These are phyloP conservation scores for Tapirus terrestris DNA, from an alignment of 2,113 vertebrate species.

Conservation along the genomic window DNA sequence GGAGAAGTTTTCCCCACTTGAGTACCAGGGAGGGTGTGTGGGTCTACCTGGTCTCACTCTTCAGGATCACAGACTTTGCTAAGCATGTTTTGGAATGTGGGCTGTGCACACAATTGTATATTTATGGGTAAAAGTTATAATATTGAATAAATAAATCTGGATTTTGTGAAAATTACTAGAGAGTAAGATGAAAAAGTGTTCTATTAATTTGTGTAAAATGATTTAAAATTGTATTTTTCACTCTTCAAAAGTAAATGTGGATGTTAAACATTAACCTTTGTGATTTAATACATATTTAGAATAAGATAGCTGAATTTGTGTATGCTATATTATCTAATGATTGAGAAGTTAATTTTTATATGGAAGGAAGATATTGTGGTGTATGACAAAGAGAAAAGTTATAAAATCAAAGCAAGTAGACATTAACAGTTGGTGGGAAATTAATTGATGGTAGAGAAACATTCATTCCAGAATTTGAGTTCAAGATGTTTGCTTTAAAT, in stretches of 20 bases:
- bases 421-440: not conserved
- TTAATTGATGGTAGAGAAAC: not conserved
- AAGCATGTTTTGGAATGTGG: not conserved
- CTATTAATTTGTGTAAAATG: conserved; percentile 25
- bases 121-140: not conserved
- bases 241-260: conserved; percentile 16
- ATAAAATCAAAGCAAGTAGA: conserved; percentile 20
- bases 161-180: not conserved
- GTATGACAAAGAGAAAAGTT: not conserved
- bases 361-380: not conserved
- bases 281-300: conserved; percentile 46
- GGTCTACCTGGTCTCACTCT: not conserved
- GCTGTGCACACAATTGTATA: not conserved
- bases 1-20: not conserved
- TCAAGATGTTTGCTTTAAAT: conserved; percentile 40
- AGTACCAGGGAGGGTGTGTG: not conserved
- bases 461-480: conserved; percentile 24
- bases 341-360: conserved; percentile 29
- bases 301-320: not conserved
- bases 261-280: not conserved
- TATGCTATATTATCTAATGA: not conserved
- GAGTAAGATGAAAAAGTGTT: not conserved
- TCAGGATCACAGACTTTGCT: not conserved
- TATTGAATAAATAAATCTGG: not conserved
- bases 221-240: conserved; percentile 28